Evolutionary conservation across 1,140 invertebrate genomes (phyloP).

Genomic region (Diabrotica undecimpunctata): DNA sequence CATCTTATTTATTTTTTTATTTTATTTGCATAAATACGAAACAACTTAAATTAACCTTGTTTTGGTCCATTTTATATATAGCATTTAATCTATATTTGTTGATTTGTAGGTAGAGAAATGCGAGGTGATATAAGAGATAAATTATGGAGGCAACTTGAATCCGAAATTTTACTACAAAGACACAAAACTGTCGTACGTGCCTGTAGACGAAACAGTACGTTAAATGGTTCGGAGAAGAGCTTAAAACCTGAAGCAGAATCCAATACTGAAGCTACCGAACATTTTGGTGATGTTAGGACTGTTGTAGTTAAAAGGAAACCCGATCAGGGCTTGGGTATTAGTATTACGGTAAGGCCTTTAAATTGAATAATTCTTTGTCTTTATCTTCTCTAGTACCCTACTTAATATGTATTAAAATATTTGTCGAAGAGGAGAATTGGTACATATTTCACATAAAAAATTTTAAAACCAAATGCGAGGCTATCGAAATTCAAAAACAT

Average conservation of each 20-base stretch:
- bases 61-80: too few species aligned
- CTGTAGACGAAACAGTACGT: slow-evolving; percentile 48
- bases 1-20: too few species aligned
- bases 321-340: slow-evolving; percentile 75
- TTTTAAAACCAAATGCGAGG: too few species aligned
- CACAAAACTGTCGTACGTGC: slow-evolving; percentile 76
- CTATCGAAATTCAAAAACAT: too few species aligned
- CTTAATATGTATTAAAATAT: too few species aligned
- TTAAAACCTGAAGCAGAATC: slow-evolving; percentile 34
- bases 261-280: slow-evolving; percentile 33
- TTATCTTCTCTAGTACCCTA: too few species aligned
- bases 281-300: slow-evolving; percentile 53
- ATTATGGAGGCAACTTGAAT: slow-evolving; percentile 80
- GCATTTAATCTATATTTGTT: too few species aligned
- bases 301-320: slow-evolving; percentile 61
- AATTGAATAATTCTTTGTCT: not conserved
- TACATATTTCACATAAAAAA: slow-evolving; percentile 12
- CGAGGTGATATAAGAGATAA: slow-evolving; percentile 72
- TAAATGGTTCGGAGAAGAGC: slow-evolving; percentile 35
- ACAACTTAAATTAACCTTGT: too few species aligned
- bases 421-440: too few species aligned
- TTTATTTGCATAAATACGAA: too few species aligned
- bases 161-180: slow-evolving; percentile 79
- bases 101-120: slow-evolving; percentile 59
- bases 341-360: slow-evolving; percentile 67